A percentile compares a stretch with the other conserved stretches of the same genome.
These are phyloP conservation scores for Drosophila gaucha DNA, from an alignment of 2,888 invertebrate species.

Conservation along the genomic window DNA sequence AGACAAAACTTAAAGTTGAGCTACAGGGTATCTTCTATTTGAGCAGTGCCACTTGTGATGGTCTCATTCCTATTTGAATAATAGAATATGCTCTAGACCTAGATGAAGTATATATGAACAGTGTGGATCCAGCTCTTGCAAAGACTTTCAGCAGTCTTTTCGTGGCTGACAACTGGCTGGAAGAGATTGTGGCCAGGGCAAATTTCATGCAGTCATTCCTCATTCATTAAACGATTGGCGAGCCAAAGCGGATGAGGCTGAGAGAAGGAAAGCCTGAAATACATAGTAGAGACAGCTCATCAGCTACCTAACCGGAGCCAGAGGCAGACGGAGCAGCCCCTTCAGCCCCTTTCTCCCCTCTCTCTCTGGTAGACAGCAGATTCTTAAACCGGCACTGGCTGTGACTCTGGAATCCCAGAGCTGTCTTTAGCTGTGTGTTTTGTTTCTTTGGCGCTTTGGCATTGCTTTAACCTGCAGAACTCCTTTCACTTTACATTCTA, in stretches of 20 bases:
- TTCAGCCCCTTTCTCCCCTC: too few species aligned
- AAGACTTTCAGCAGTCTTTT: too few species aligned
- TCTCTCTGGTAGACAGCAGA: background rate
- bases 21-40: too few species aligned
- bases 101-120: background rate
- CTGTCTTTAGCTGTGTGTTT: background rate
- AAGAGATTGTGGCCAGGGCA: constrained; percentile 1
- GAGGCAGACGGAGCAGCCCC: background rate
- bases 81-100: background rate
- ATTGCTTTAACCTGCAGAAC: constrained; percentile 74
- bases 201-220: constrained; percentile 62
- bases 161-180: too few species aligned
- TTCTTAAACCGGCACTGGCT: constrained; percentile 15
- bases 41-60: background rate
- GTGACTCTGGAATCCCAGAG: constrained; percentile 20
- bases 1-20: too few species aligned
- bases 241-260: constrained; percentile 3
- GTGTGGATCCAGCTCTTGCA: too few species aligned
- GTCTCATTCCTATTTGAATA: too few species aligned
- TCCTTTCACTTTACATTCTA: constrained; percentile 80
- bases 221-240: constrained; percentile 60
- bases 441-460: constrained; percentile 29
- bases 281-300: constrained; percentile 4
- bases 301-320: background rate
- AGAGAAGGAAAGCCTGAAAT: background rate